Evolutionary conservation across 1,140 invertebrate genomes (phyloP).

Genomic region (Tenebrio molitor): DNA sequence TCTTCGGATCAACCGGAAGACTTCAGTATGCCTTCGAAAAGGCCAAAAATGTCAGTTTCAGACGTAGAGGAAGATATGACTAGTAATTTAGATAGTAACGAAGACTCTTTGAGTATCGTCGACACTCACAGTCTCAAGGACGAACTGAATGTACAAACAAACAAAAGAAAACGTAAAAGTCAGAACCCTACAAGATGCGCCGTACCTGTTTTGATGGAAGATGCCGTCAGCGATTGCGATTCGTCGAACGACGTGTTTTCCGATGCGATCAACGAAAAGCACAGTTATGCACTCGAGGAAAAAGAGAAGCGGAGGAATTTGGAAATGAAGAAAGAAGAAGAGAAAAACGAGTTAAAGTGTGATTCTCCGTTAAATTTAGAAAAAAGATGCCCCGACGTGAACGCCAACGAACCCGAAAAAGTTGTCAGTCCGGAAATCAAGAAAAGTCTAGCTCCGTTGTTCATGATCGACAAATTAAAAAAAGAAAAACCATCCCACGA

Average conservation of each 20-base stretch:
- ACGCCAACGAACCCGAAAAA: constrained; percentile 64
- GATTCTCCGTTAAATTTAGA: constrained; percentile 62
- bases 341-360: constrained; percentile 53
- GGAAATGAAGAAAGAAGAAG: constrained; percentile 49
- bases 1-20: constrained; percentile 74
- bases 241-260: constrained; percentile 74
- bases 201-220: constrained; percentile 69
- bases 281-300: constrained; percentile 47
- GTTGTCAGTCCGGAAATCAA: constrained; percentile 61
- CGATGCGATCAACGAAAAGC: constrained; percentile 58
- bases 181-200: constrained; percentile 91
- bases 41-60: constrained; percentile 72
- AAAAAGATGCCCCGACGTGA: constrained; percentile 62
- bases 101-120: constrained; percentile 76
- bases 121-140: constrained; percentile 71
- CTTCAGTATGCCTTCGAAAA: constrained; percentile 75
- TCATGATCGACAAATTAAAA: constrained; percentile 64
- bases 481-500: constrained; percentile 61
- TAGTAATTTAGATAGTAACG: constrained; percentile 81
- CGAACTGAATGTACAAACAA: constrained; percentile 68
- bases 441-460: constrained; percentile 64
- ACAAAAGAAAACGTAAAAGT: constrained; percentile 89
- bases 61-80: constrained; percentile 77
- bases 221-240: constrained; percentile 71
- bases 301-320: constrained; percentile 47